Conservation (phyloP, 2,797 vertebrate species). For the Antrozous pallidus region DNA sequence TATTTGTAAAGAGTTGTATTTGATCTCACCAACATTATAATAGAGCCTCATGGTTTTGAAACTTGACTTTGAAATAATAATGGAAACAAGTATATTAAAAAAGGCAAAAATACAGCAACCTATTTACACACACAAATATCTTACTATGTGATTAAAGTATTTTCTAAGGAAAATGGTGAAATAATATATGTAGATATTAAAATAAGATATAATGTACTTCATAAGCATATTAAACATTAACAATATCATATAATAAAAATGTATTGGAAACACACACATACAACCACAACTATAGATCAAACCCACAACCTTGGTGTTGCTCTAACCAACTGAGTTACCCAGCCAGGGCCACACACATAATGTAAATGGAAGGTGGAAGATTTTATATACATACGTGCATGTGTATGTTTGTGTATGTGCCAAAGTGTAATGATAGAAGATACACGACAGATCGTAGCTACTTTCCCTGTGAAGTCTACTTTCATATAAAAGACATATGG, state of each 20-base stretch:
- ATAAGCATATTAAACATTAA: not conserved
- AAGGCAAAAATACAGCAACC: not conserved
- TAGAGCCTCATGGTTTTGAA: not conserved
- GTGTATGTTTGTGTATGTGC: not conserved
- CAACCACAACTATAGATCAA: not conserved
- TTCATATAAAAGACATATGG: not conserved
- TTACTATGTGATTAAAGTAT: not conserved
- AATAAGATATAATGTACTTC: not conserved
- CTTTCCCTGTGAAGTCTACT: not conserved
- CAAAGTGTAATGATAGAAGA: not conserved
- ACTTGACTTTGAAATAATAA: not conserved
- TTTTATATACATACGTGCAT: not conserved
- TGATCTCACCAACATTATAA: not conserved
- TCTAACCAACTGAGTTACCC: not conserved
- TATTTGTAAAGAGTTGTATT: not conserved
- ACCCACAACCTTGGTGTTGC: not conserved
- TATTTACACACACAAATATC: not conserved
- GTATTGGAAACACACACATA: not conserved
- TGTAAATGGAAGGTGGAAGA: not conserved
- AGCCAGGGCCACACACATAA: not conserved
- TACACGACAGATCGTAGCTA: not conserved
- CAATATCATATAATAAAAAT: not conserved
- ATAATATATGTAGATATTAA: not conserved
- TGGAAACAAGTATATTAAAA: not conserved
- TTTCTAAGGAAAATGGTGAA: not conserved